A percentile compares a stretch with the other conserved stretches of the same genome.
These are phyloP conservation scores for Geotrupes spiniger DNA, from an alignment of 2,888 invertebrate genomes.

Conservation along the genomic window DNA sequence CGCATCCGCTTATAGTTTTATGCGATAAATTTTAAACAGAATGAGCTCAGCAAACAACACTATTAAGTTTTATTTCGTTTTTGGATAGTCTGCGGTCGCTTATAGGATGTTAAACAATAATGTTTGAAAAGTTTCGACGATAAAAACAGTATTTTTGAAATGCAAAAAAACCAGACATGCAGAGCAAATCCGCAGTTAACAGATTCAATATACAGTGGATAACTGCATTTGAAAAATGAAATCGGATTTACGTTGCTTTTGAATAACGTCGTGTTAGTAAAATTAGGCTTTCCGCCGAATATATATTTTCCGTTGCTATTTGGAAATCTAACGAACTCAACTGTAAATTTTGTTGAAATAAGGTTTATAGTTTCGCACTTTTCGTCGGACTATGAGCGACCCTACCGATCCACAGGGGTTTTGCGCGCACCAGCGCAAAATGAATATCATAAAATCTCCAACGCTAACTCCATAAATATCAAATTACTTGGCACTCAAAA, in stretches of 20 bases:
- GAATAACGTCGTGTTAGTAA: constrained; percentile 26
- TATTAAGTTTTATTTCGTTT: not conserved
- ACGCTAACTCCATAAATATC: not conserved
- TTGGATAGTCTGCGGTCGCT: constrained; percentile 18
- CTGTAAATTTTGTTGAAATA: constrained; percentile 18
- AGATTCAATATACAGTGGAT: not conserved
- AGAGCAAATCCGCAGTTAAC: constrained; percentile 11
- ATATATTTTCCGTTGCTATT: constrained; percentile 22
- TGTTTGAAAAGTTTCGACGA: constrained; percentile 29
- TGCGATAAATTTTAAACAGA: not conserved
- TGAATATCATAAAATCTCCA: not conserved
- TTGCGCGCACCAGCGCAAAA: not conserved
- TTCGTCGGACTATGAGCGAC: not conserved
- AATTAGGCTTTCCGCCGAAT: constrained; percentile 28
- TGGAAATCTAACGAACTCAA: constrained; percentile 15
- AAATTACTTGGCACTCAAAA: constrained; percentile 1
- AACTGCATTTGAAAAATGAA: constrained; percentile 6
- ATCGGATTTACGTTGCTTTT: constrained; percentile 20
- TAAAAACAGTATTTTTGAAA: constrained; percentile 25
- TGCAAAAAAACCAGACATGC: constrained; percentile 21
- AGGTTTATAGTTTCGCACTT: constrained; percentile 17
- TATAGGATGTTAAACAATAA: constrained; percentile 31
- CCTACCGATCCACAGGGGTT: not conserved
- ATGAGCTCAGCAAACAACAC: constrained; percentile 2
- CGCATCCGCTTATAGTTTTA: not conserved